These are phyloP conservation scores for Lutjanus erythropterus DNA, from an alignment of 2,113 vertebrate species.

Conservation along the genomic window DNA sequence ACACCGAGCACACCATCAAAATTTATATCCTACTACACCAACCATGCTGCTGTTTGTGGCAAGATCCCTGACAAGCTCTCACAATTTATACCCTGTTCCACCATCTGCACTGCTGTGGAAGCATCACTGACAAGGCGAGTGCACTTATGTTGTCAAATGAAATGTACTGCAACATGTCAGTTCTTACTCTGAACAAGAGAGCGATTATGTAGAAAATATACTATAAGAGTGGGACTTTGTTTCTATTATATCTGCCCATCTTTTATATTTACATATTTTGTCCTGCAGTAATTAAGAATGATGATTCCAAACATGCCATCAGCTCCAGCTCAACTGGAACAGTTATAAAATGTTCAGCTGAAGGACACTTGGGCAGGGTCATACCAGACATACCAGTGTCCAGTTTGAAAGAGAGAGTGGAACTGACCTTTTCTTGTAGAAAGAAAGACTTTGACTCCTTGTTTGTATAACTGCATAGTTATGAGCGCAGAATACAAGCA, in stretches of 20 bases:
- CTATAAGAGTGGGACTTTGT: background rate
- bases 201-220: slow-evolving; percentile 23
- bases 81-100: slow-evolving; percentile 55
- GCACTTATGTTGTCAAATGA: slow-evolving; percentile 52
- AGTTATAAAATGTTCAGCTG: background rate
- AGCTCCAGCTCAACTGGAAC: background rate
- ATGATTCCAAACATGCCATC: background rate
- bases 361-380: background rate
- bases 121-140: slow-evolving; percentile 45
- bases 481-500: no score
- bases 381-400: background rate
- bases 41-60: slow-evolving; percentile 40
- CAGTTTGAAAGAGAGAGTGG: background rate
- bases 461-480: background rate
- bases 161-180: slow-evolving; percentile 55
- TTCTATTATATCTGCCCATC: background rate
- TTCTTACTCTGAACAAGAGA: slow-evolving; percentile 34
- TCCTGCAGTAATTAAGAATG: background rate
- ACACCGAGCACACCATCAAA: slow-evolving; percentile 33
- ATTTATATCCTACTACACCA: slow-evolving; percentile 22
- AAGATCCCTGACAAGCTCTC: slow-evolving; percentile 55
- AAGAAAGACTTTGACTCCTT: background rate
- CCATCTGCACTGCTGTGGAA: slow-evolving; percentile 55
- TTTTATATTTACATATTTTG: background rate
- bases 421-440: background rate